Percentiles rank a stretch among this genome's conserved stretches.
phyloP scores from a whole-genome alignment of 1,140 invertebrate genomes.

The Meloidogyne exigua region DNA sequence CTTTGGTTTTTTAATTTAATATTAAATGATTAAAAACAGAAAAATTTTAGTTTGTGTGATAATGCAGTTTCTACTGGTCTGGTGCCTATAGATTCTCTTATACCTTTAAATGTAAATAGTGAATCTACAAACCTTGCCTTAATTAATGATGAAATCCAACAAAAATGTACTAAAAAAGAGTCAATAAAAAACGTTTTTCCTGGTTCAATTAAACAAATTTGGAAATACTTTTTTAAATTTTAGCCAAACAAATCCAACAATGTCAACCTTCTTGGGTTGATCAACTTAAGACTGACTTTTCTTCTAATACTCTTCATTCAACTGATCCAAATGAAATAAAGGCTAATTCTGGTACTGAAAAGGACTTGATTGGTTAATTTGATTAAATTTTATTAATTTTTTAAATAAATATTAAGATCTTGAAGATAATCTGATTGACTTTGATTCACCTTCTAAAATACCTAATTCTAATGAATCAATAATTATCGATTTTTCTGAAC shows the following conservation, averaged over 20 bases:
- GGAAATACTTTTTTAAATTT: not conserved
- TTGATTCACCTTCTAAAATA: constrained; percentile 13
- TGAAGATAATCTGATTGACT: constrained; percentile 22
- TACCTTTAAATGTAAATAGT: constrained; percentile 18
- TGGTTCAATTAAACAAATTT: not conserved
- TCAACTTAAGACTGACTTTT: constrained; percentile 9
- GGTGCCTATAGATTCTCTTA: constrained; percentile 30
- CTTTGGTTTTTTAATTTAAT: constrained; percentile 23
- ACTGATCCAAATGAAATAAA: not conserved
- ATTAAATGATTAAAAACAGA: not conserved
- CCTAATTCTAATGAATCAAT: not conserved
- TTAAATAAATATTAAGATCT: constrained; percentile 10
- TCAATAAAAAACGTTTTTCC: too few relatives aligned
- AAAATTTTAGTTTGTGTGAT: constrained; percentile 37
- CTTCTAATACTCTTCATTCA: not conserved
- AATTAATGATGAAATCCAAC: not conserved
- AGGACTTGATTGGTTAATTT: constrained; percentile 20
- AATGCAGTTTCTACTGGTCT: constrained; percentile 33
- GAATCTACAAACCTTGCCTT: not conserved
- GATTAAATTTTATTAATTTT: not conserved
- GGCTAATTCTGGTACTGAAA: not conserved
- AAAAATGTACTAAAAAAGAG: not conserved
- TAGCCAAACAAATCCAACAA: constrained; percentile 1
- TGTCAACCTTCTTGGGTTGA: not conserved
- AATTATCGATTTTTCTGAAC: not conserved